Conservation (phyloP, 2,113 vertebrate species). For the Sinosuthora webbiana region DNA sequence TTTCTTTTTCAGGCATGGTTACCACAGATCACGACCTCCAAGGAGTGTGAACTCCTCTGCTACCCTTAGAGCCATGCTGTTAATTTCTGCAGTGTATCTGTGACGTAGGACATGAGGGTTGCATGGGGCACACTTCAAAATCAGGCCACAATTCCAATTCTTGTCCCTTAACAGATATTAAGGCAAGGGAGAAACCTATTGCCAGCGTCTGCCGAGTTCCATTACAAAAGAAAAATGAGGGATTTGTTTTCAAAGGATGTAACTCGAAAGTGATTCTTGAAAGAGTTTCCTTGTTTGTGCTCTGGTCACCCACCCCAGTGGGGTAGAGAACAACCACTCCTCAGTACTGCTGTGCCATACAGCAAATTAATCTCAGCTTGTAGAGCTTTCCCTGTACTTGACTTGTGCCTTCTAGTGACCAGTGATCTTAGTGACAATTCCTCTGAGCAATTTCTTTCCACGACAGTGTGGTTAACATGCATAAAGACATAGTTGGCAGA, state of each 20-base stretch:
- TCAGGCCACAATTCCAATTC: not conserved
- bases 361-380: not conserved
- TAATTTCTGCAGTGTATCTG: not conserved
- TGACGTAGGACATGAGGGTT: not conserved
- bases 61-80: not conserved
- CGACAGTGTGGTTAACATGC: conserved; percentile 64
- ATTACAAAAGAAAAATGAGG: not conserved
- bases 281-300: not conserved
- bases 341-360: not conserved
- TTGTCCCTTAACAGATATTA: not conserved
- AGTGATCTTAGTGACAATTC: not conserved
- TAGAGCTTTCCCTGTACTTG: not conserved
- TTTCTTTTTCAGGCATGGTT: not conserved
- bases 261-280: not conserved
- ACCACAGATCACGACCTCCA: not conserved
- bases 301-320: not conserved
- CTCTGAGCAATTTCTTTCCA: conserved; percentile 59
- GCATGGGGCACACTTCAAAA: accelerated
- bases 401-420: not conserved
- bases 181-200: not conserved
- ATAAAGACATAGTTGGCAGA: conserved; percentile 46
- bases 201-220: not conserved
- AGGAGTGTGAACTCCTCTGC: not conserved
- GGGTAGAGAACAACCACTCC: not conserved
- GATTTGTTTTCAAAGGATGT: not conserved